Percentiles rank a stretch among this genome's conserved stretches.
These are phyloP conservation scores for Chionis minor DNA, from an alignment of 2,113 vertebrate genomes.

Conservation along the genomic window DNA sequence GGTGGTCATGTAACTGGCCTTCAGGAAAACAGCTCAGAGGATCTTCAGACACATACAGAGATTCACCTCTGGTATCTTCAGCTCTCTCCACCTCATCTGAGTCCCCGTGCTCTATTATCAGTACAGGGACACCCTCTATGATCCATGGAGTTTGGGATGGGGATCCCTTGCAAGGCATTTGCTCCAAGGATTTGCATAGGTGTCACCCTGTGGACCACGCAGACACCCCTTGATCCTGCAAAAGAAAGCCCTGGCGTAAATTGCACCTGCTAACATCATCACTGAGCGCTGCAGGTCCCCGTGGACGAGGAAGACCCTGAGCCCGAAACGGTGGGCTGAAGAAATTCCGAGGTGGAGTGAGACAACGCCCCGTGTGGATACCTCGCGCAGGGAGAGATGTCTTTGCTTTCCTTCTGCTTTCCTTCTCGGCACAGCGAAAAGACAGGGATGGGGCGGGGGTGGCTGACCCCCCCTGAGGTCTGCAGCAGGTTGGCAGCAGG, in stretches of 20 bases:
- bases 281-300: background rate
- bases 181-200: background rate
- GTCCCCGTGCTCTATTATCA: rapidly evolving
- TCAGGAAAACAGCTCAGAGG: background rate
- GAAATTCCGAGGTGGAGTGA: rapidly evolving
- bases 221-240: background rate
- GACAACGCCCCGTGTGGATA: background rate
- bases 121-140: background rate
- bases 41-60: background rate
- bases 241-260: background rate
- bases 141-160: rapidly evolving
- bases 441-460: background rate
- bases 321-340: background rate
- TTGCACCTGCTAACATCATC: background rate
- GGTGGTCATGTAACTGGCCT: rapidly evolving
- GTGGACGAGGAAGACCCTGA: background rate
- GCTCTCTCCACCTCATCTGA: background rate
- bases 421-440: background rate
- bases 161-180: background rate
- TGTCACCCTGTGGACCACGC: background rate
- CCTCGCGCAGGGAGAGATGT: background rate
- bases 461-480: background rate
- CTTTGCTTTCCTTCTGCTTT: background rate
- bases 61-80: background rate
- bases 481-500: background rate